phyloP scores from a whole-genome alignment of 64 coral and sea anemone genomes.

The Dendronephthya gigantea region DNA sequence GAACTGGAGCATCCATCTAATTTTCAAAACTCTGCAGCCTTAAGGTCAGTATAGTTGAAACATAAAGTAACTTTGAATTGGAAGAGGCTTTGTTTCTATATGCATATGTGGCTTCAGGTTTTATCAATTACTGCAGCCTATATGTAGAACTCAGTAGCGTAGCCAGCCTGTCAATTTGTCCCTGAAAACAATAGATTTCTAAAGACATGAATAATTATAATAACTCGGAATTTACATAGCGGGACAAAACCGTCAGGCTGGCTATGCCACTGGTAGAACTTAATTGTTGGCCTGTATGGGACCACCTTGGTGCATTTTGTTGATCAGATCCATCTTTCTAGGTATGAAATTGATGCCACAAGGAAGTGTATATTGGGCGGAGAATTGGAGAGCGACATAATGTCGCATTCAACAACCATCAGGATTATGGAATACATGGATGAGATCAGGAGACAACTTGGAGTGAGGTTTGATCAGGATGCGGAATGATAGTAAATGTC shows the following conservation, averaged over 20 bases:
- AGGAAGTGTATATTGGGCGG: slow-evolving; percentile 45
- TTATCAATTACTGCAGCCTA: too few species aligned
- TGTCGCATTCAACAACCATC: slow-evolving; percentile 44
- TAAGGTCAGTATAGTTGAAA: slow-evolving; percentile 49
- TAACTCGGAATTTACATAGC: too few species aligned
- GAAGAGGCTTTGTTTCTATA: too few species aligned
- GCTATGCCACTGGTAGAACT: too few species aligned
- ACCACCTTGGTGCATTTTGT: background rate
- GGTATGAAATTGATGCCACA: slow-evolving; percentile 79
- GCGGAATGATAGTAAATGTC: background rate
- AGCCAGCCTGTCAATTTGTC: too few species aligned
- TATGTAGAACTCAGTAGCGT: too few species aligned
- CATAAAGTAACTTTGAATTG: background rate
- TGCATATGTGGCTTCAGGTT: too few species aligned
- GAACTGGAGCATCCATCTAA: slow-evolving; percentile 30
- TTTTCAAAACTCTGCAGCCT: slow-evolving; percentile 50
- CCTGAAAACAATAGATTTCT: too few species aligned
- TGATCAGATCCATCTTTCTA: background rate
- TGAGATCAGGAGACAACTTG: slow-evolving; percentile 68
- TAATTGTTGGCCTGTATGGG: too few species aligned
- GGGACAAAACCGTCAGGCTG: too few species aligned
- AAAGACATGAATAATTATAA: too few species aligned
- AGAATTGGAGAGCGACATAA: slow-evolving; percentile 45
- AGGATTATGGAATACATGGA: slow-evolving; percentile 74
- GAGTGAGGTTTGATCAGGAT: slow-evolving; percentile 48